Evolutionary conservation across 2,888 invertebrate species (phyloP).

Genomic region (Lithophane socia): DNA sequence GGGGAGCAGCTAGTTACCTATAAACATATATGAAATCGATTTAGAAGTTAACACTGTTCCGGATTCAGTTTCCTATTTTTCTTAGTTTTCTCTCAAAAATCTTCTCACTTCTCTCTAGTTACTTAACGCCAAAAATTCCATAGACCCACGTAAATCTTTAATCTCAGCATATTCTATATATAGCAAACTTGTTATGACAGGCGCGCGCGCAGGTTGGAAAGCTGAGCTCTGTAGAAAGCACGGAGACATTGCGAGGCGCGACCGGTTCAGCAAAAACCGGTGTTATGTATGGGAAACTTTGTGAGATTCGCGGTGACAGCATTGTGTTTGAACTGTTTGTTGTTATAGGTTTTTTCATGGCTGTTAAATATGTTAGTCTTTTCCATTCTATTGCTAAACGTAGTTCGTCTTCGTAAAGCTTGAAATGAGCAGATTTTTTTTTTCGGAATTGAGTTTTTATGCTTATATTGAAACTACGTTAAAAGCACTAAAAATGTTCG

Average conservation of each 20-base stretch:
- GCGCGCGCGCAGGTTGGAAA: slow-evolving; percentile 62
- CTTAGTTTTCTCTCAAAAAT: neutral
- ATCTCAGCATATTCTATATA: slow-evolving; percentile 47
- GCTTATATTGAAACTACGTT: too few relatives aligned
- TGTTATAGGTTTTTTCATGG: neutral
- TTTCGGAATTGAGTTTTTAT: too few relatives aligned
- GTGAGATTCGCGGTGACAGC: slow-evolving; percentile 40
- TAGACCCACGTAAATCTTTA: slow-evolving; percentile 39
- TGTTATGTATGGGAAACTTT: slow-evolving; percentile 63
- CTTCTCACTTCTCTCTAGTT: slow-evolving; percentile 5
- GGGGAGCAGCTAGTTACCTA: too few relatives aligned
- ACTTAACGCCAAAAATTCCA: slow-evolving; percentile 25
- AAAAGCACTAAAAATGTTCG: too few relatives aligned
- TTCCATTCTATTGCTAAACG: too few relatives aligned
- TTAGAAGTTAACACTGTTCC: too few relatives aligned
- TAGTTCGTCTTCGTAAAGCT: too few relatives aligned
- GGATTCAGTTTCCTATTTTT: too few relatives aligned
- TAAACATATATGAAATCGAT: too few relatives aligned
- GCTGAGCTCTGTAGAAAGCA: slow-evolving; percentile 74
- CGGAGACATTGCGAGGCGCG: slow-evolving; percentile 61
- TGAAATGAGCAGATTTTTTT: too few relatives aligned
- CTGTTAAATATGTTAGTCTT: too few relatives aligned
- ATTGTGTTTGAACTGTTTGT: slow-evolving; percentile 26
- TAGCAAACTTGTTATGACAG: slow-evolving; percentile 58
- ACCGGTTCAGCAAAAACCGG: slow-evolving; percentile 74